Evolutionary conservation across 1,140 invertebrate genomes (phyloP).

Genomic region (Rhyacophila brunnea): DNA sequence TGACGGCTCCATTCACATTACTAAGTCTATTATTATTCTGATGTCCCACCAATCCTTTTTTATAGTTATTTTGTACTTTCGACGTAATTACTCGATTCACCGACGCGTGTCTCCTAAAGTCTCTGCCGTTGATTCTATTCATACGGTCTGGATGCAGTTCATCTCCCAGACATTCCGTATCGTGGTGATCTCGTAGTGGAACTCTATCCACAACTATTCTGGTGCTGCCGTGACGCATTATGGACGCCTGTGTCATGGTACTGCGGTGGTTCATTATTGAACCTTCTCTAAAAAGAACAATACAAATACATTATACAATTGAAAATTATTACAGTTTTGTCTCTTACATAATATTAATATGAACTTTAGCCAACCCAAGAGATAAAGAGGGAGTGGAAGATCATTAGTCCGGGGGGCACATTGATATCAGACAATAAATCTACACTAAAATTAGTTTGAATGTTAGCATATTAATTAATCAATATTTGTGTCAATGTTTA

Average conservation of each 20-base stretch:
- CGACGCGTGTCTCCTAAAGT: constrained; percentile 16
- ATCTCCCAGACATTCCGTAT: constrained; percentile 17
- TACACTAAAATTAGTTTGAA: no score
- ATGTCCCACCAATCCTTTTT: constrained; percentile 14
- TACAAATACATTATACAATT: no score
- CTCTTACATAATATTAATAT: no score
- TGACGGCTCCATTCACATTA: constrained; percentile 25
- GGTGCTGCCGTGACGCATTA: constrained; percentile 33
- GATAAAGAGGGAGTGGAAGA: no score
- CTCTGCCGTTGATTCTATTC: constrained; percentile 11
- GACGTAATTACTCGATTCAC: constrained; percentile 17
- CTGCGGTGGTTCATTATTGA: constrained; percentile 32
- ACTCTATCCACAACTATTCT: constrained; percentile 28
- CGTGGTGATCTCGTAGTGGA: constrained; percentile 7
- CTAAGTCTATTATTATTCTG: constrained; percentile 22
- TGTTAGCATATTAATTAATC: no score
- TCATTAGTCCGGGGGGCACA: no score
- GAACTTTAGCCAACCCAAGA: no score
- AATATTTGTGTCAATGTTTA: no score
- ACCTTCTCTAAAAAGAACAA: constrained; percentile 26
- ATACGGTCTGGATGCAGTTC: constrained; percentile 1
- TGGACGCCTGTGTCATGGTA: constrained; percentile 31
- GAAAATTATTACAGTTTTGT: no score
- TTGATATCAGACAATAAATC: no score
- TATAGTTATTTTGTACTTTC: constrained; percentile 14